Base-by-base conservation (phyloP, 2,888 invertebrate genomes). In the Schrankia costaestrigalis region DNA sequence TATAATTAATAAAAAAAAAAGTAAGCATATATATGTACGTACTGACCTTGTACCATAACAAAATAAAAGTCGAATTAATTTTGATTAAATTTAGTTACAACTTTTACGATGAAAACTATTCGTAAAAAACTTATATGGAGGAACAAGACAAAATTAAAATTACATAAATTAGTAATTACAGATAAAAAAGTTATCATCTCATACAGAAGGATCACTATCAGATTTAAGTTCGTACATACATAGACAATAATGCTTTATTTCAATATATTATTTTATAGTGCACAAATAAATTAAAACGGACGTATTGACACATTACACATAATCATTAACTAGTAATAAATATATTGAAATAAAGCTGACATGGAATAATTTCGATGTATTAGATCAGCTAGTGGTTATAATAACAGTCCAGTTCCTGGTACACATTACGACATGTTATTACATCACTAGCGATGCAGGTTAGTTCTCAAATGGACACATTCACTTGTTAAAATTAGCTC, bases 21-120 rank as follows among this genome's bases (percentile, higher is more conserved):
- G n/a, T n/a, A n/a, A n/a, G n/a, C 62, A 67, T 12, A 34, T 63
- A 68, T 72, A 78, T 75, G 74, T 72, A 78, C 71, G 74, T 74
- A 77, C 76, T 76, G 67, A 75, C 66, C 58, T 70, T 71, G 69
- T 73, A 74, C 74, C 71, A 65, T 56, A 63, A 35, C 48, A 57
- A 48, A 53, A 18, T n/a, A n/a, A n/a, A n/a, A n/a, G n/a, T n/a
- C n/a, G n/a, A n/a, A n/a, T n/a, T n/a, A n/a, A n/a, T n/a, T n/a
- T n/a, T n/a, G n/a, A n/a, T n/a, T n/a, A n/a, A n/a, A n/a, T n/a
- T n/a, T n/a, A n/a, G n/a, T n/a, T n/a, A n/a, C n/a, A n/a, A n/a
- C n/a, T n/a, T n/a, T n/a, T n/a, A n/a, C n/a, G n/a, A n/a, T n/a
- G n/a, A n/a, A n/a, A n/a, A n/a, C 75, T 73, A 75, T 71, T 71